Evolutionary conservation across 2,888 invertebrate species (phyloP), one percentile per base, ranked within the genome.

Genomic region (Meliscaeva auricollis): DNA sequence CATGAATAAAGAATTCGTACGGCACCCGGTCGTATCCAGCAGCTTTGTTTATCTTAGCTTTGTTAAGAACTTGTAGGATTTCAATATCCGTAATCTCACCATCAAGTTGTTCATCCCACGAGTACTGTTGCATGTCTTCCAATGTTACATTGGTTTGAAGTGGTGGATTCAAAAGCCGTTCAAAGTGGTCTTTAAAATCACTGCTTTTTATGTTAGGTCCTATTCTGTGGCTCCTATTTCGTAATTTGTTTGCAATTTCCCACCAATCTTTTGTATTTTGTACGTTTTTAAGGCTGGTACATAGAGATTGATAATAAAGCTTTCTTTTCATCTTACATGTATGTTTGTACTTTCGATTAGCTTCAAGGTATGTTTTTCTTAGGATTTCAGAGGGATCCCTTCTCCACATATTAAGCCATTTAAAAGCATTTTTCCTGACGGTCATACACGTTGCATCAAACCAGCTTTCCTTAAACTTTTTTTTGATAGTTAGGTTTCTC

Each of bases 11-110:
- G 7, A 32, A 32, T 7, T 32, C 32, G 7, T 32, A 32, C 32
- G 46, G 46, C 3, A 46, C n/a, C 15, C 46, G 46, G 17, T 46
- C 46, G 15, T 6, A 52, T 26, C 52, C 52, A 2, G 30, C 30
- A 30, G 52, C 52, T 52, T 52, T 52, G 52, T 50, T 52, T 30
- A 20, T 52, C 52, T 30, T 30, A 30, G 52, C 52, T 7, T 30
- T 52, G 52, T 30, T 46, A 1, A 46, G 46, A 13, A 46, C 46
- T 46, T 46, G 13, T 7, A 46, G 46, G 2, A 46, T 46, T 50
- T 50, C 48, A 6, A 3, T 2, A 4, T 4, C 8, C 17, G 48
- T 50, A 50, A 50, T 50, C 20, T 17, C 20, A 2, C 48, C 48
- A 22, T 50, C 48, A 1, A 50, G 48, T 20, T 20, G 20, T 3